phyloP scores from a whole-genome alignment of 2,797 vertebrate genomes.

The Pipistrellus kuhlii region DNA sequence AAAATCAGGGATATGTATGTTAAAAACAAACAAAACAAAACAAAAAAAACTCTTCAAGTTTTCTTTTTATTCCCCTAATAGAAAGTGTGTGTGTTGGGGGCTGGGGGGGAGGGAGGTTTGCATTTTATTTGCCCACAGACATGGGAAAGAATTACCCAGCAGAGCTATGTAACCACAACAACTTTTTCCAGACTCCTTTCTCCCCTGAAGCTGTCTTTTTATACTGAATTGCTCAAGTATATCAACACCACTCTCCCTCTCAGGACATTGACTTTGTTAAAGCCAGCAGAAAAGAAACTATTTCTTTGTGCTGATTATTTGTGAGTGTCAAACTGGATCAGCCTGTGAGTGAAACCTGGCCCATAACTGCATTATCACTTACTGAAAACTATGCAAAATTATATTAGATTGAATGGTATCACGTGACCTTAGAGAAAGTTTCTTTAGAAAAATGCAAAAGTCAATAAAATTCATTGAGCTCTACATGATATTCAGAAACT shows the following conservation, averaged over 20 bases:
- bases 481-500: conserved; percentile 61
- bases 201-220: conserved; percentile 80
- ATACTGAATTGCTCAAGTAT: conserved; percentile 78
- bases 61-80: conserved; percentile 77
- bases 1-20: conserved; percentile 50
- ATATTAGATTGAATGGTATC: conserved; percentile 9
- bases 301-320: conserved; percentile 69
- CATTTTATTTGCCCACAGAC: conserved; percentile 77
- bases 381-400: conserved; percentile 73
- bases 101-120: too few species aligned
- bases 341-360: conserved; percentile 63
- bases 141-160: conserved; percentile 76
- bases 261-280: conserved; percentile 67
- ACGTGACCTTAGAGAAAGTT: conserved; percentile 58
- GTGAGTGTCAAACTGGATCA: conserved; percentile 1
- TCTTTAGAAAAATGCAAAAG: conserved; percentile 38
- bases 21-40: neutral
- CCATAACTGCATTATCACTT: conserved; percentile 60
- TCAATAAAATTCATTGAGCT: conserved; percentile 65
- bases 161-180: conserved; percentile 70
- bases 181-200: conserved; percentile 80
- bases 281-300: conserved; percentile 58
- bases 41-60: neutral
- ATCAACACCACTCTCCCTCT: conserved; percentile 74
- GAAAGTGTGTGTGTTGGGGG: conserved; percentile 40